Base-by-base conservation (phyloP, 2,888 invertebrate genomes). In the Amphipyra berbera region DNA sequence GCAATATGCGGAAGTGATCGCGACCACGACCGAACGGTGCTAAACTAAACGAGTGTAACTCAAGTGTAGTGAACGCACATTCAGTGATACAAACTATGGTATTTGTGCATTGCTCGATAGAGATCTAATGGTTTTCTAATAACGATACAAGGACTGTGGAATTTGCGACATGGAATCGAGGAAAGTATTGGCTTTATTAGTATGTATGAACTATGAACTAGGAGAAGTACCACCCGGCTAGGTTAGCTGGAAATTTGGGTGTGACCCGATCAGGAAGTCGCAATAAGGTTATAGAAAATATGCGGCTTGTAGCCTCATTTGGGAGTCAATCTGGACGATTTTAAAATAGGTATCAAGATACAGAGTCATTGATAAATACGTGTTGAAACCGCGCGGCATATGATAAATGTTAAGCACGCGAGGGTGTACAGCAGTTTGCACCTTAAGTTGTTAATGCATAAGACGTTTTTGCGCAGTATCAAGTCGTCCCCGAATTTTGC, bases 1-100 rank as follows among this genome's bases (percentile, higher is more conserved):
- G 90, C 93, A 90, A 88, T 81, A 94, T 93, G 95, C 94, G 94
- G 94, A 95, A 95, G 94, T 95, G 92, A 94, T 87, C 88, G 87
- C 88, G 84, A 84, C 82, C 82, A 76, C 87, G 81, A 81, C 80
- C 75, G 81, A 82, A 76, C 82, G 79, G 82, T 82, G 80, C 79
- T 87, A 89, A 83, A 84, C 82, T 79, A 78, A 81, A 78, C 79
- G 79, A 87, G 91, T 91, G 91, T 85, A 84, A 83, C 87, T 82
- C 88, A 81, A 91, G 92, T 92, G 93, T 88, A 90, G 92, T 91
- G 90, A 89, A 89, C 88, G 82, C 83, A 89, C 88, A 88, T 86
- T 87, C 86, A 90, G 92, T 93, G 92, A 85, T 86, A 88, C 88
- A 86, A 91, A 94, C 94, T 94, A 93, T 95, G 94, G 85, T 85